Percentiles rank a stretch among this genome's conserved stretches.
phyloP scores from a whole-genome alignment of 2,113 vertebrate species.

The Suncus etruscus region DNA sequence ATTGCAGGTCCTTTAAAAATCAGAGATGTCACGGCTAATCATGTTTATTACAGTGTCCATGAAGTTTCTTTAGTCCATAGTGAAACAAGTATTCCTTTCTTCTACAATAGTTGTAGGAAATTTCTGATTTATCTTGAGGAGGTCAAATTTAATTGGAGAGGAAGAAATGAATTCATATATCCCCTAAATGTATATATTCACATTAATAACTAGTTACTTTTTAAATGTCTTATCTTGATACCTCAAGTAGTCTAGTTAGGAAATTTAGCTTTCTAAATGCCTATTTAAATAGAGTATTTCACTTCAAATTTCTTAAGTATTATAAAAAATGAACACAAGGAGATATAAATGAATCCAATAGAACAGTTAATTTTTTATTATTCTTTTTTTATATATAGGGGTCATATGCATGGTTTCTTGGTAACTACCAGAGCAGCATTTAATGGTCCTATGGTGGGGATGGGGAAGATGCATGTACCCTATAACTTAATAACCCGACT shows the following conservation, averaged over 20 bases:
- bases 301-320: not conserved
- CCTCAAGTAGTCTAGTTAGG: not conserved
- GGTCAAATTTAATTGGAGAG: not conserved
- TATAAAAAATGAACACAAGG: not conserved
- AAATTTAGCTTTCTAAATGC: not conserved
- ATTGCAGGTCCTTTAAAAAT: not conserved
- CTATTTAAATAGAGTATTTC: not conserved
- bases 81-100: not conserved
- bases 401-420: no score
- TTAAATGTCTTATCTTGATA: slow-evolving; percentile 27
- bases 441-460: no score
- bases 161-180: not conserved
- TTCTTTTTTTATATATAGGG: no score
- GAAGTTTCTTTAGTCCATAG: not conserved
- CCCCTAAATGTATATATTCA: not conserved
- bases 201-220: not conserved
- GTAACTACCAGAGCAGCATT: no score
- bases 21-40: no score
- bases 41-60: not conserved
- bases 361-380: no score
- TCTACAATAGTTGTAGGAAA: not conserved
- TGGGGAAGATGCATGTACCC: no score
- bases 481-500: not conserved
- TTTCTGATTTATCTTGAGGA: not conserved
- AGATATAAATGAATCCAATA: no score